A percentile compares a stretch with the other conserved stretches of the same genome.
phyloP scores from a whole-genome alignment of 2,113 vertebrate species.

The Engystomops pustulosus region DNA sequence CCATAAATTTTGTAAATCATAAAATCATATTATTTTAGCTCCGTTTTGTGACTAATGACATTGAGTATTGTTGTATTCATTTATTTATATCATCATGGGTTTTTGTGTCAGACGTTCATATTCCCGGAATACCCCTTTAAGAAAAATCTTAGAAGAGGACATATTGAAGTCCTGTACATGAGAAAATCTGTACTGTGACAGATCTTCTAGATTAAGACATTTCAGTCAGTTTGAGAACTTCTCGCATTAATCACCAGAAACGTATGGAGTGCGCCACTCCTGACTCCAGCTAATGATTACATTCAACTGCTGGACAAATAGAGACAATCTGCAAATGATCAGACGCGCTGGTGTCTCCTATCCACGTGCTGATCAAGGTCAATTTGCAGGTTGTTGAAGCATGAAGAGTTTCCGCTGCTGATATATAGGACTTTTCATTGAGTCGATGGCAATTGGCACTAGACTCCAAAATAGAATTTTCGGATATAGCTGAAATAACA shows the following conservation, averaged over 20 bases:
- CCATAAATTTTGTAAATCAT: too few relatives aligned
- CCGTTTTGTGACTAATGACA: too few relatives aligned
- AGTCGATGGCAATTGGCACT: not conserved
- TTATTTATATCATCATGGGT: too few relatives aligned
- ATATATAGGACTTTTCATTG: conserved; percentile 37
- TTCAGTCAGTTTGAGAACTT: conserved; percentile 9
- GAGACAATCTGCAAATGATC: conserved; percentile 53
- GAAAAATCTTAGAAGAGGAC: too few relatives aligned
- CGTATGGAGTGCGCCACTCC: not conserved
- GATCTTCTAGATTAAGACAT: conserved; percentile 20
- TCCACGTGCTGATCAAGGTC: conserved; percentile 46
- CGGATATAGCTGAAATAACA: not conserved
- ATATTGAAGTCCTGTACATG: not conserved
- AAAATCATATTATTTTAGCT: too few relatives aligned
- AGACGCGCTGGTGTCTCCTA: conserved; percentile 24
- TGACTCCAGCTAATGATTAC: conserved; percentile 36
- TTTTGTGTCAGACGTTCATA: too few relatives aligned
- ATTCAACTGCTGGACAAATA: conserved; percentile 49
- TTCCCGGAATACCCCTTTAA: too few relatives aligned
- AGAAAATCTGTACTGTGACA: not conserved
- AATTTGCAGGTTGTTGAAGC: conserved; percentile 48
- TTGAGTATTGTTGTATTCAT: too few relatives aligned
- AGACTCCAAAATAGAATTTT: not conserved
- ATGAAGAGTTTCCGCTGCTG: conserved; percentile 42
- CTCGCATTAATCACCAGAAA: conserved; percentile 24